phyloP scores from a whole-genome alignment of 2,888 invertebrate species.

The Mesochorus sp. region DNA sequence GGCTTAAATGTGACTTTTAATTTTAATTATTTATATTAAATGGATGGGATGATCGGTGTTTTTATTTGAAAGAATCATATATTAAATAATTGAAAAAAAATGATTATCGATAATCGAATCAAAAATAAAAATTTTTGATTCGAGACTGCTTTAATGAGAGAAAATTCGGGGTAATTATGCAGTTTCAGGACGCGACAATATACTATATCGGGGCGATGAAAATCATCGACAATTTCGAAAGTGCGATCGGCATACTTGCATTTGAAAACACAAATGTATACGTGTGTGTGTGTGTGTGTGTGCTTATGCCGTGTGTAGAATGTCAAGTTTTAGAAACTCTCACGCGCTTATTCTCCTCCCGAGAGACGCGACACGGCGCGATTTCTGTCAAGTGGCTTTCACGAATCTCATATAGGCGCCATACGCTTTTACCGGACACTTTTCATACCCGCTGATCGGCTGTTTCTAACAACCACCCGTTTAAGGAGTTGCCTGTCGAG shows the following conservation, averaged over 20 bases:
- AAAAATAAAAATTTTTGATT: no score
- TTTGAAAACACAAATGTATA: background rate
- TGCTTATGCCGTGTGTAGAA: slow-evolving; percentile 52
- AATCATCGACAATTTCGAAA: slow-evolving; percentile 47
- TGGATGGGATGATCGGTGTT: no score
- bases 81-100: no score
- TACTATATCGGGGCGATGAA: slow-evolving; percentile 6
- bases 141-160: no score
- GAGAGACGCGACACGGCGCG: slow-evolving; percentile 16
- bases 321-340: slow-evolving; percentile 68
- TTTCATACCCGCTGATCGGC: slow-evolving; percentile 12
- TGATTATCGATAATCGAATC: no score
- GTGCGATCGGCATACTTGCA: slow-evolving; percentile 5
- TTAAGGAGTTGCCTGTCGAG: slow-evolving; percentile 17
- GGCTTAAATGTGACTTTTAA: no score
- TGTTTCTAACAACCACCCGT: slow-evolving; percentile 25
- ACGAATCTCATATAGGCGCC: slow-evolving; percentile 27
- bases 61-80: no score
- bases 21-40: no score
- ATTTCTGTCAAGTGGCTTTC: slow-evolving; percentile 48
- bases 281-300: slow-evolving; percentile 2
- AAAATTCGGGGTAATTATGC: no score
- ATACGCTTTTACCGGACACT: slow-evolving; percentile 10
- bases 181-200: background rate
- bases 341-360: slow-evolving; percentile 40